phyloP scores from a whole-genome alignment of 2,888 invertebrate species.

The Campaea margaritaria region DNA sequence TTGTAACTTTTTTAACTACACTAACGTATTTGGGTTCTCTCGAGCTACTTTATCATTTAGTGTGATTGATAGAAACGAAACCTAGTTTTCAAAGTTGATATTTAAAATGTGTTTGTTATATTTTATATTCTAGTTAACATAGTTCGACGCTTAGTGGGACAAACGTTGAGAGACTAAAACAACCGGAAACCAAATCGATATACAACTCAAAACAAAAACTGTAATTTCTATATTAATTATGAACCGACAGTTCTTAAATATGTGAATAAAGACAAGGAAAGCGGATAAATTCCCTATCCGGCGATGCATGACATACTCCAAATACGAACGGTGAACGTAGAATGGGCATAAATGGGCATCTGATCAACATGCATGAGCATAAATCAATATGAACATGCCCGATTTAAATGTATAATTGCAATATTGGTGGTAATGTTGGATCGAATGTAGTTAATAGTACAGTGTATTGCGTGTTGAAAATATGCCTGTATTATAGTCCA shows the following conservation, averaged over 20 bases:
- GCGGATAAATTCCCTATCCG: conserved; percentile 55
- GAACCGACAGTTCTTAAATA: no score
- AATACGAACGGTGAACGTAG: conserved; percentile 20
- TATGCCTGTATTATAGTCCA: background rate
- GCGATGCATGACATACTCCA: conserved; percentile 25
- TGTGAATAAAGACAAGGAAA: conserved; percentile 46
- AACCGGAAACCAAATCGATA: background rate
- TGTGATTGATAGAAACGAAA: no score
- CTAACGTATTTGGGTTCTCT: no score
- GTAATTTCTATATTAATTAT: background rate
- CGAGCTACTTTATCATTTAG: no score
- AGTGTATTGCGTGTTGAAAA: background rate
- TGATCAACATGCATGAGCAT: conserved; percentile 16
- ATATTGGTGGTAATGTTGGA: conserved; percentile 15
- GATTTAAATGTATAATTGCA: conserved; percentile 15
- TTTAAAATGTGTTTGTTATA: no score
- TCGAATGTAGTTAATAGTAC: conserved; percentile 2
- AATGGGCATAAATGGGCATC: background rate
- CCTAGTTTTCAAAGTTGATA: no score
- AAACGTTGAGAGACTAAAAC: background rate
- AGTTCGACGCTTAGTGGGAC: no score
- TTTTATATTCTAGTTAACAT: no score
- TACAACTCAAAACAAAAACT: background rate
- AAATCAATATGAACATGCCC: conserved; percentile 16
- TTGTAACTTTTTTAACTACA: no score